These are phyloP conservation scores for Diglossa cyanea DNA, from an alignment of 2,797 vertebrate genomes.

Conservation along the genomic window DNA sequence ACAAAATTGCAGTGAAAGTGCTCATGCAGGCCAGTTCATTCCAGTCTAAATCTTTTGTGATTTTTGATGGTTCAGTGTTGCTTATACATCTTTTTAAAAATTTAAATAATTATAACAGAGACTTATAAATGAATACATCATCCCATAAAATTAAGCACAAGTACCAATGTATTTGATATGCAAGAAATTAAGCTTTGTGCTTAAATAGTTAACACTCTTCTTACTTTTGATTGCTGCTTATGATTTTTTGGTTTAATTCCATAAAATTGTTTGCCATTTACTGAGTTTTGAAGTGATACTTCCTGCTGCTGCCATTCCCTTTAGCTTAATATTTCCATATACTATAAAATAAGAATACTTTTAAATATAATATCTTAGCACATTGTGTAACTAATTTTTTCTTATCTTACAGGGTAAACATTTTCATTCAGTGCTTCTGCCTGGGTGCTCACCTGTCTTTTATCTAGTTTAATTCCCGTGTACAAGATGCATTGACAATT, in stretches of 20 bases:
- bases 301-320: neutral
- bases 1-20: neutral
- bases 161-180: neutral
- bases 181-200: neutral
- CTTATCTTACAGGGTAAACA: neutral
- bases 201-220: neutral
- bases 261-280: neutral
- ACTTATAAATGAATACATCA: neutral
- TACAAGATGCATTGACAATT: neutral
- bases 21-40: neutral
- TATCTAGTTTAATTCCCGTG: neutral
- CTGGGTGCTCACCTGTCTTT: neutral
- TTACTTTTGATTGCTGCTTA: neutral
- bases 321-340: neutral
- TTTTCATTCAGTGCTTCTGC: neutral
- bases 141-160: neutral
- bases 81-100: rapidly evolving
- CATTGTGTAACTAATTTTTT: neutral
- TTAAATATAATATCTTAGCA: neutral
- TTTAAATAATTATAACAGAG: neutral
- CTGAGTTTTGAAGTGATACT: neutral
- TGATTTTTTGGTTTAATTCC: neutral
- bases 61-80: neutral
- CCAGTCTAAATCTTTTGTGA: neutral
- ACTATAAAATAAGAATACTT: neutral